Evolutionary conservation across 1,140 invertebrate genomes (phyloP).

Genomic region (Araneus ventricosus): DNA sequence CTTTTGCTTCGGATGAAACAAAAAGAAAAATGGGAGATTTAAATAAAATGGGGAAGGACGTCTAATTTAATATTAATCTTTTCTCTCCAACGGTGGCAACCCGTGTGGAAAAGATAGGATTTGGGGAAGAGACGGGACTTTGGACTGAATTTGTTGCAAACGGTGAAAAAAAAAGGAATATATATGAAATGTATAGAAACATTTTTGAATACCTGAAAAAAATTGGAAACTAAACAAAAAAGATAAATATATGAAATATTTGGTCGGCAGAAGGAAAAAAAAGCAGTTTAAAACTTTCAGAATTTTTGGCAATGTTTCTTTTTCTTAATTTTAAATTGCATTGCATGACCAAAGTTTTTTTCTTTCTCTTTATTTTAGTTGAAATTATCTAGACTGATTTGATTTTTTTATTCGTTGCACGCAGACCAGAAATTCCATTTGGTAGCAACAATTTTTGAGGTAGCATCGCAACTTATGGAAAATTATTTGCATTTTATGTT

Average conservation of each 20-base stretch:
- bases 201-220: not conserved
- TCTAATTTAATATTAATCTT: slow-evolving; percentile 62
- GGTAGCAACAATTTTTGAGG: not conserved
- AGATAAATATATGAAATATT: not conserved
- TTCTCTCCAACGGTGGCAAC: not conserved
- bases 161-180: not conserved
- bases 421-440: not conserved
- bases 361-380: no score
- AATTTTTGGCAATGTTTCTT: not conserved
- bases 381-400: no score
- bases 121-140: not conserved
- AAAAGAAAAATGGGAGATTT: slow-evolving; percentile 49
- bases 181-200: not conserved
- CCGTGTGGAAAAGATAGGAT: slow-evolving; percentile 25
- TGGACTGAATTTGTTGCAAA: not conserved
- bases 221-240: not conserved
- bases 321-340: not conserved
- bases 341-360: not conserved
- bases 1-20: not conserved
- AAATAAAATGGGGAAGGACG: slow-evolving; percentile 20
- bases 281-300: not conserved
- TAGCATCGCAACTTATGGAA: no score
- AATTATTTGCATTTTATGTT: no score
- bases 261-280: not conserved
- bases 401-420: no score